Base-by-base conservation (phyloP, 2,888 invertebrate genomes). In the Tortricodes alternella region DNA sequence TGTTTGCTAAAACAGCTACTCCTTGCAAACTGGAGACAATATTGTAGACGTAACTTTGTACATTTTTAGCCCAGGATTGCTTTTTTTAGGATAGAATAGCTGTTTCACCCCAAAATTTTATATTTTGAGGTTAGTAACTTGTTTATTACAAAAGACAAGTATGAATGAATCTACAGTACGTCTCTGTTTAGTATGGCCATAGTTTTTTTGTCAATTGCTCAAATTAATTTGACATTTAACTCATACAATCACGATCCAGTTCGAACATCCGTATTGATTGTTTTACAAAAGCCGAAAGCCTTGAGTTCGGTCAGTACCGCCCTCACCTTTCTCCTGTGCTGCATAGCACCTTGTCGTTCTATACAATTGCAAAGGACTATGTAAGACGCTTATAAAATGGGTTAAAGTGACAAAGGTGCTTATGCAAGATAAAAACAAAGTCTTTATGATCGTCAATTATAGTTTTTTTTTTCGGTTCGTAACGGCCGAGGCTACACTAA, bases 281-380 rank as follows among this genome's bases (percentile, higher is more conserved):
- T 76, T 78, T 80, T 60, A 21, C 63, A 50, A 60, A 66, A 74
- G 73, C 71, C 60, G 75, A 67, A 71, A 74, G 65, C 85, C 84
- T 84, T 85, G 84, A 64, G 43, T 18, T 65, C 75, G 83, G 83
- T 83, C 78, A 78, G 67, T 74, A 68, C 63, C 74, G 71, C 68
- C 58, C 53, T 62, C 50, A 32, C 74, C 78, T 74, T 76, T 81
- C 76, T 67, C 50, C 48, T 21, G 18, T 24, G 23, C n/a, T n/a
- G n/a, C 9, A 21, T 29, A 21, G 7, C 11, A 38, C 35, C 37
- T 15, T 37, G 19, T 35, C 27, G 29, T 23, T 23, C 32, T 41
- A 24, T 18, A 13, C 6, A 9, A 35, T 7, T 15, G 19, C n/a
- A n/a, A 15, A 15, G n/a, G 29, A 18, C 1, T 39, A 24, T 27